Base-by-base conservation (phyloP, 2,797 vertebrate species). In the Danio choprae region DNA sequence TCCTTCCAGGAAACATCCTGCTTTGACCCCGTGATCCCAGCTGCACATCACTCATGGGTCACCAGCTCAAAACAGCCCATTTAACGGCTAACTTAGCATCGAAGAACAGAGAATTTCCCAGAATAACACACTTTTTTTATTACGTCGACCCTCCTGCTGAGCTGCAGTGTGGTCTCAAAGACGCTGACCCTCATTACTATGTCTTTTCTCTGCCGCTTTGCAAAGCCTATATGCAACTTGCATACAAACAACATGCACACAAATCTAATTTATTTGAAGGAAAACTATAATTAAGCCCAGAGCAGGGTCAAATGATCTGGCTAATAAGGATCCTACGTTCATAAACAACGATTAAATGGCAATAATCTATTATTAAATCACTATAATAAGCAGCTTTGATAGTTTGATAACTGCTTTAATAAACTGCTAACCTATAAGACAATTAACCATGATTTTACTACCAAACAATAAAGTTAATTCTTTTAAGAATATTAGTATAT, bases 41-140 rank as follows among this genome's bases (percentile, higher is more conserved):
- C 81, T 82, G 76, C 84, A 84, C 86, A 92, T 91, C 86, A 90
- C 84, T 91, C 87, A 92, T 60, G 86, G 92, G 89, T 94, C 91
- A 79, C 85, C 90, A 87, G 86, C 84, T 83, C 88, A 87, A 90
- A 91, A 90, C 91, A 91, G 86, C 81, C 84, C 86, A 89, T 91
- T 90, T 91, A 92, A 92, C 89, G 88, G 90, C 85, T 88, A 91
- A 89, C 85, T 90, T 89, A 87, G 74, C 76, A 48, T 29, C 62
- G 56, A 81, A 87, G 81, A 44, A 72, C 50, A 51, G 46, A 58
- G 11, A 16, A 48, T 41, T 78, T 78, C 44, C n/a, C 55, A 40
- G 53, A 69, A 77, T 69, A 43, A 44, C 18, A 56, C 38, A 74
- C 15, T 22, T 44, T 58, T 43, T 59, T 44, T 74, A 68, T 64